Evolutionary conservation across 1,140 invertebrate species (phyloP).

Genomic region (Octopus bimaculoides): DNA sequence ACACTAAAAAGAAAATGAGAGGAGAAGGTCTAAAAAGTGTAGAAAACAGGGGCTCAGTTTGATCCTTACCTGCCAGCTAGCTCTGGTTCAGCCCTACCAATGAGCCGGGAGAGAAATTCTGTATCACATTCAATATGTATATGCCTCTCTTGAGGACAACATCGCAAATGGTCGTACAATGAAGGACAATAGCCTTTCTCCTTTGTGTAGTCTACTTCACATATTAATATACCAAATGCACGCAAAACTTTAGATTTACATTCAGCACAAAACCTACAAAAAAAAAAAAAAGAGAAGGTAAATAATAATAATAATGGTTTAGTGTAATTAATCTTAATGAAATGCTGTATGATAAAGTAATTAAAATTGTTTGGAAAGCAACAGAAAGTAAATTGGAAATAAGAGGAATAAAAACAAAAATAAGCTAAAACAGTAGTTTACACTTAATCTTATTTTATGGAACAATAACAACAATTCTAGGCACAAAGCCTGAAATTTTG

Average conservation of each 20-base stretch:
- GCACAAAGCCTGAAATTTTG: no score
- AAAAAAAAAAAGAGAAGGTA: not conserved
- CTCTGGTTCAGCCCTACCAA: constrained; percentile 80
- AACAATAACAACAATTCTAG: no score
- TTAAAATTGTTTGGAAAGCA: no score
- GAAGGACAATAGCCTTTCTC: constrained; percentile 85
- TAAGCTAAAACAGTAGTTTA: no score
- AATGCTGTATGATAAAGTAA: no score
- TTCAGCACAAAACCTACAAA: constrained; percentile 78
- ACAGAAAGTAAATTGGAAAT: no score
- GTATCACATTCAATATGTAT: constrained; percentile 82
- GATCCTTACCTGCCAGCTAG: constrained; percentile 47
- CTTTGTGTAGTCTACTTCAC: constrained; percentile 76
- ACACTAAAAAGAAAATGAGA: no score
- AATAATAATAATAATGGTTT: not conserved
- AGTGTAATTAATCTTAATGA: no score
- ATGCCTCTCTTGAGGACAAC: constrained; percentile 80
- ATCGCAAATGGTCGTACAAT: constrained; percentile 80
- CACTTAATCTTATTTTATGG: no score
- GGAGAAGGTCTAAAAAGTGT: no score
- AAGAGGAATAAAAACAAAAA: no score
- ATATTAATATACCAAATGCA: constrained; percentile 82
- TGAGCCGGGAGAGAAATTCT: constrained; percentile 83
- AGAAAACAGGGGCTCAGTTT: no score
- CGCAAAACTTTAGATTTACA: constrained; percentile 86